Conservation (phyloP, 2,113 vertebrate species). For the Astur gentilis region DNA sequence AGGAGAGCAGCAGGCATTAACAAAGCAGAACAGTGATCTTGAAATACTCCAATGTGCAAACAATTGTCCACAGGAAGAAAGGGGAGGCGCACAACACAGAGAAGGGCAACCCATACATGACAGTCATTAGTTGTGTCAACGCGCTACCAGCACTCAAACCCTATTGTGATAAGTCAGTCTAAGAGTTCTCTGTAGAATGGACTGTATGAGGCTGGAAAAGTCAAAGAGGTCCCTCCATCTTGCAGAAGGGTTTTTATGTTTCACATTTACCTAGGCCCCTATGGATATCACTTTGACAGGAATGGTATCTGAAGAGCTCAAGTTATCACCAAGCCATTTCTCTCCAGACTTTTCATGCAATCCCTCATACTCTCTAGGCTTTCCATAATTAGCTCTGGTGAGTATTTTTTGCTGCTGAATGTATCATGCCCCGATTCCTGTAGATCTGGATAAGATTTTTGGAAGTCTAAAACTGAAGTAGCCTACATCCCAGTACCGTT, state of each 20-base stretch:
- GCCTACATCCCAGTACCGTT: not conserved
- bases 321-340: not conserved
- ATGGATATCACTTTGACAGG: not conserved
- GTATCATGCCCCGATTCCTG: not conserved
- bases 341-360: not conserved
- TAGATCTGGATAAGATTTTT: not conserved
- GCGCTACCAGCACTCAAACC: not conserved
- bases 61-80: not conserved
- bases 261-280: not conserved
- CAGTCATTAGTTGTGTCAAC: not conserved
- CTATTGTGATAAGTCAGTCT: fast-evolving
- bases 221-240: not conserved
- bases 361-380: not conserved
- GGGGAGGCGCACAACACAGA: not conserved
- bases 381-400: not conserved
- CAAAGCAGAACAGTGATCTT: not conserved
- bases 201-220: not conserved
- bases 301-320: not conserved
- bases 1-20: not conserved
- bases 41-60: not conserved
- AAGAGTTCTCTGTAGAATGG: not conserved
- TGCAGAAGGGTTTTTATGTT: not conserved
- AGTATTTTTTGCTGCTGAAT: not conserved
- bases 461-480: not conserved
- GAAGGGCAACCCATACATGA: not conserved